Percentiles rank a stretch among this genome's conserved stretches.
Conservation (phyloP, 2,888 invertebrate species). For the Eupeodes latifasciatus region DNA sequence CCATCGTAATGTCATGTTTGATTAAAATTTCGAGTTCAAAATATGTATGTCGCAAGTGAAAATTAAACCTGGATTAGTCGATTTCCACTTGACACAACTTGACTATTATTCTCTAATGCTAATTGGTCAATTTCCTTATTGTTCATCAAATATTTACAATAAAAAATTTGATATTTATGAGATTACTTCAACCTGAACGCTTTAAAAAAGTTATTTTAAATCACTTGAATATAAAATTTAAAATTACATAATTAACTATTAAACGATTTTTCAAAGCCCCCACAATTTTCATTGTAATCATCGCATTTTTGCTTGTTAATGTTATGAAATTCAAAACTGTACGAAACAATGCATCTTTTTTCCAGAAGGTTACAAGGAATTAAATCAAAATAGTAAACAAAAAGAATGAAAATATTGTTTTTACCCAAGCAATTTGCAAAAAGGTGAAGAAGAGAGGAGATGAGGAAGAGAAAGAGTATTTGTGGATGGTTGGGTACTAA, state of each 20-base stretch:
- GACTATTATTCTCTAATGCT: no score
- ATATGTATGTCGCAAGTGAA: no score
- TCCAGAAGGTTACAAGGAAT: background rate
- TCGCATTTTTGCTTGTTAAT: background rate
- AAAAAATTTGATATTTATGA: no score
- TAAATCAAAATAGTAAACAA: background rate
- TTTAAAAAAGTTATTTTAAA: no score
- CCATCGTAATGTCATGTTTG: no score
- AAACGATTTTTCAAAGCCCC: background rate
- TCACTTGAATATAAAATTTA: background rate
- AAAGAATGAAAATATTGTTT: slow-evolving; percentile 53
- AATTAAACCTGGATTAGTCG: no score
- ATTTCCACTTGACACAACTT: no score
- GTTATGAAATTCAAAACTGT: slow-evolving; percentile 1
- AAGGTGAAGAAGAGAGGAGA: background rate
- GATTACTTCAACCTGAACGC: no score
- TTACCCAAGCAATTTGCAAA: slow-evolving; percentile 33
- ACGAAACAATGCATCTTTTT: background rate
- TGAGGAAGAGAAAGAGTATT: background rate
- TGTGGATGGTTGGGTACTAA: slow-evolving; percentile 59
- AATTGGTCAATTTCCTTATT: no score
- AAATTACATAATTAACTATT: slow-evolving; percentile 2
- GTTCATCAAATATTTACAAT: no score
- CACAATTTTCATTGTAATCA: slow-evolving; percentile 5
- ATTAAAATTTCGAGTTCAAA: no score